phyloP scores from a whole-genome alignment of 2,888 invertebrate species.

The Mesoligia furuncula region DNA sequence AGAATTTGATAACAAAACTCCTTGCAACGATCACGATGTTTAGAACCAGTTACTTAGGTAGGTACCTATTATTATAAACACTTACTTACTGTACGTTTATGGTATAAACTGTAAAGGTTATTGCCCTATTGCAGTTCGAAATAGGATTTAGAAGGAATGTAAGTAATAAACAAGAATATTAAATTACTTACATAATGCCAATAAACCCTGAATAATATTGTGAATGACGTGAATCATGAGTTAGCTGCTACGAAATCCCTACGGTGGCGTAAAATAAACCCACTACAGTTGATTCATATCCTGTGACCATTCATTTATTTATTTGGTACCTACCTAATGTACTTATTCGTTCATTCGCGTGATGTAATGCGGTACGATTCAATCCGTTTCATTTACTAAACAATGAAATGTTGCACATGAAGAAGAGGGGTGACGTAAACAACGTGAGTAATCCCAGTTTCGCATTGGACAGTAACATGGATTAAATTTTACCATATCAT shows the following conservation, averaged over 20 bases:
- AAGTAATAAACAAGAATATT: constrained; percentile 65
- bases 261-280: constrained; percentile 78
- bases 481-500: neutral
- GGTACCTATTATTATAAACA: constrained; percentile 10
- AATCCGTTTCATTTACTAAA: constrained; percentile 1
- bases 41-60: constrained; percentile 8
- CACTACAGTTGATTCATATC: constrained; percentile 78
- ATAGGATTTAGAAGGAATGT: constrained; percentile 61
- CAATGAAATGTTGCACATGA: neutral
- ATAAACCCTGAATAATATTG: constrained; percentile 68
- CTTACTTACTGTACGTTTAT: neutral
- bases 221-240: constrained; percentile 68
- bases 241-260: constrained; percentile 71
- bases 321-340: constrained; percentile 3
- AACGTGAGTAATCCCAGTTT: constrained; percentile 5
- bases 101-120: constrained; percentile 51
- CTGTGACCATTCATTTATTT: constrained; percentile 69
- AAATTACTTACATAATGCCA: constrained; percentile 69
- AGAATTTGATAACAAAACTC: neutral
- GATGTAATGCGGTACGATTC: constrained; percentile 3
- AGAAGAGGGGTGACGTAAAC: neutral
- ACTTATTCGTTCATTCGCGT: constrained; percentile 6
- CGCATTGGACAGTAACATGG: neutral
- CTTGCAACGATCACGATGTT: constrained; percentile 3
- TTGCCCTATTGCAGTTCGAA: constrained; percentile 59